A percentile compares a stretch with the other conserved stretches of the same genome.
phyloP scores from a whole-genome alignment of 2,888 invertebrate genomes.

The Carterocephalus palaemon region DNA sequence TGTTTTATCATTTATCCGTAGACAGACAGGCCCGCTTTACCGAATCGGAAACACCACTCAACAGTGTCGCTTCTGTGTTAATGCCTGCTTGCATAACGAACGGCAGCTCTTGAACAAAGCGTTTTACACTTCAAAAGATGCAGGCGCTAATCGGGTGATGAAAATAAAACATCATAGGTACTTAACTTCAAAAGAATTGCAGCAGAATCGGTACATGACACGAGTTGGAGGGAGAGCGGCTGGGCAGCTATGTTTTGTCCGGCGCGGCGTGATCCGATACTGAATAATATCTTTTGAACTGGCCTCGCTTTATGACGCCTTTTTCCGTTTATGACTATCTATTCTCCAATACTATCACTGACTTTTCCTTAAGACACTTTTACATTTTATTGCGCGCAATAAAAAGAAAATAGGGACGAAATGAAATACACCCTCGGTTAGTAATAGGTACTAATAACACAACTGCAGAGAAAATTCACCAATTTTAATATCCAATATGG shows the following conservation, averaged over 20 bases:
- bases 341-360: constrained; percentile 32
- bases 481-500: too few species aligned
- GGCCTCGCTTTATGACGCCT: constrained; percentile 45
- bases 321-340: constrained; percentile 51
- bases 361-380: constrained; percentile 11
- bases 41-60: constrained; percentile 7
- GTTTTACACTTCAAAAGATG: constrained; percentile 20
- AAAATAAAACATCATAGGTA: constrained; percentile 19
- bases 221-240: constrained; percentile 28
- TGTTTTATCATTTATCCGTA: not conserved
- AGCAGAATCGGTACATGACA: constrained; percentile 33
- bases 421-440: too few species aligned
- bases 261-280: constrained; percentile 37
- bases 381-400: too few species aligned
- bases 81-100: constrained; percentile 1
- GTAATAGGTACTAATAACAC: too few species aligned
- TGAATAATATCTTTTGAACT: constrained; percentile 56
- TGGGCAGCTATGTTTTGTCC: constrained; percentile 38
- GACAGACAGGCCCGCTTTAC: constrained; percentile 1
- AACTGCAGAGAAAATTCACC: too few species aligned
- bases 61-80: constrained; percentile 1
- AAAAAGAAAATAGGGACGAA: too few species aligned
- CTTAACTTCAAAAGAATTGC: constrained; percentile 27
- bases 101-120: constrained; percentile 9
- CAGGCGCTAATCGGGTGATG: constrained; percentile 10